Conservation (phyloP, 2,797 vertebrate genomes). For the Anguilla obscura region DNA sequence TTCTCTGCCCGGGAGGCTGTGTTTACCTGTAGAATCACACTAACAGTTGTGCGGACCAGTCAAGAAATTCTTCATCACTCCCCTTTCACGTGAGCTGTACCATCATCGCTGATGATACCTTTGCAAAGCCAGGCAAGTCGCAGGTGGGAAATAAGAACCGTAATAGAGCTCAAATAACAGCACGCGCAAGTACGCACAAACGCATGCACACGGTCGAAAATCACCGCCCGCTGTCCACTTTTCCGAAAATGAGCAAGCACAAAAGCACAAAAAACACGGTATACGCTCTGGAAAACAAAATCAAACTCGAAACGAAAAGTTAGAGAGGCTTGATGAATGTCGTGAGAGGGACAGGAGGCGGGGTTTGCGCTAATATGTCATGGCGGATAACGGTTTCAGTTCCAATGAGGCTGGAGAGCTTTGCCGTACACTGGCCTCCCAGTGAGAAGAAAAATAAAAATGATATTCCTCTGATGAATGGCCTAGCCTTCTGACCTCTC, state of each 20-base stretch:
- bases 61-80: not conserved
- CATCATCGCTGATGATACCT: slow-evolving; percentile 18
- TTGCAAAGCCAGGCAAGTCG: not conserved
- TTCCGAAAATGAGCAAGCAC: not conserved
- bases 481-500: slow-evolving; percentile 95
- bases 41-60: not conserved
- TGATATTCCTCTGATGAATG: slow-evolving; percentile 91
- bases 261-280: not conserved
- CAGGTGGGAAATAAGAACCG: slow-evolving; percentile 12
- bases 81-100: not conserved
- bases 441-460: slow-evolving; percentile 88
- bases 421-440: slow-evolving; percentile 74
- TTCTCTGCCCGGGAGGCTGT: not conserved
- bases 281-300: not conserved
- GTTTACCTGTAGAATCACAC: not conserved
- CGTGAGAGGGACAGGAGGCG: slow-evolving; percentile 44
- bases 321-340: slow-evolving; percentile 58
- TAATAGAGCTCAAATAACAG: slow-evolving; percentile 7
- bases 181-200: not conserved
- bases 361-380: slow-evolving; percentile 73
- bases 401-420: slow-evolving; percentile 83
- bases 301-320: not conserved
- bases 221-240: not conserved
- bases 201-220: not conserved
- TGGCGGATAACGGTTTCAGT: slow-evolving; percentile 70